Conservation (phyloP, 2,797 vertebrate species). For the Hylomyscus alleni region DNA sequence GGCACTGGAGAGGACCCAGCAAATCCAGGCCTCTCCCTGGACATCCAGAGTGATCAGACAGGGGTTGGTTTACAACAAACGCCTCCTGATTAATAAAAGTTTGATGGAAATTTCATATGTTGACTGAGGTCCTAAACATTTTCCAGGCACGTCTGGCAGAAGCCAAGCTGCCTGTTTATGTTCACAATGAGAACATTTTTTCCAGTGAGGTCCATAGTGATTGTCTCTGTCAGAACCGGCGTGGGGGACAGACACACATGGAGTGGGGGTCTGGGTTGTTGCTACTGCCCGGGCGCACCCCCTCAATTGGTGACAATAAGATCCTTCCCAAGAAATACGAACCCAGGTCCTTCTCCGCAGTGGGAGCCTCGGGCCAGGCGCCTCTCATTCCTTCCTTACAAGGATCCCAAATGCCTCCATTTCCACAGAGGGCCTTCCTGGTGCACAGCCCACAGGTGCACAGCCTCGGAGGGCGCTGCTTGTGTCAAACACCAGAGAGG, state of each 20-base stretch:
- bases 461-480: background rate
- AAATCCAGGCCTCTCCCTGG: conserved; percentile 12
- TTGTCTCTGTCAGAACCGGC: conserved; percentile 64
- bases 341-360: background rate
- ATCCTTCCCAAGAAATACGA: background rate
- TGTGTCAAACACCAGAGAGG: background rate
- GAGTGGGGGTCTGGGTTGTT: background rate
- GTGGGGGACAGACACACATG: conserved; percentile 16
- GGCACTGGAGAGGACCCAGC: background rate
- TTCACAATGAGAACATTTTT: conserved; percentile 85
- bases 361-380: background rate
- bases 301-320: background rate
- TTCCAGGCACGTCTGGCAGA: conserved; percentile 81
- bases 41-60: background rate
- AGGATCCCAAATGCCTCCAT: background rate
- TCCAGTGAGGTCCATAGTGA: conserved; percentile 79
- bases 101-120: conserved; percentile 82
- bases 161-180: conserved; percentile 76
- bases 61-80: conserved; percentile 46
- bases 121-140: conserved; percentile 77
- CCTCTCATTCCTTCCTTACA: background rate
- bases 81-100: conserved; percentile 78
- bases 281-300: background rate
- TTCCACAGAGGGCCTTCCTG: background rate
- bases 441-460: background rate